These are phyloP conservation scores for Phylloscopus trochilus DNA, from an alignment of 2,113 vertebrate genomes.

Conservation along the genomic window DNA sequence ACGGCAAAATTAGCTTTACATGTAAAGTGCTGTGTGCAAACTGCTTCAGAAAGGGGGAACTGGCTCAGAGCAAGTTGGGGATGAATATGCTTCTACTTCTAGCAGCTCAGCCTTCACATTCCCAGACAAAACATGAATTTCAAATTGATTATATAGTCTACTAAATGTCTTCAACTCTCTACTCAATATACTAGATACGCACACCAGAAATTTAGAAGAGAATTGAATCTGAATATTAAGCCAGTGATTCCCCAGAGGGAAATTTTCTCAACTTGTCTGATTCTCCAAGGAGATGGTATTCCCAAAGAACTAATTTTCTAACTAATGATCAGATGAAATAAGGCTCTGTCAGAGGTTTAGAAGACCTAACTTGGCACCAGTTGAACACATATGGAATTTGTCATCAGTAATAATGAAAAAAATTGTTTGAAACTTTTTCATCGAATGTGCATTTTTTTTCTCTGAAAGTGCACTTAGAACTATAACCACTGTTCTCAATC, in stretches of 20 bases:
- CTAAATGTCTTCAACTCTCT: background rate
- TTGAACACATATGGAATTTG: background rate
- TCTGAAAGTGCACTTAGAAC: background rate
- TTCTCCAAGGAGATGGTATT: conserved; percentile 19
- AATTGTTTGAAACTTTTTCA: background rate
- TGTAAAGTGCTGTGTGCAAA: accelerated
- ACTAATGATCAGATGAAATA: conserved; percentile 16
- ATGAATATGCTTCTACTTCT: background rate
- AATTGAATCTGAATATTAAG: conserved; percentile 18
- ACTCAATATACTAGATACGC: background rate
- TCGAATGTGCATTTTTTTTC: background rate
- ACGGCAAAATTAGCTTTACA: background rate
- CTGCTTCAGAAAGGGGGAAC: background rate
- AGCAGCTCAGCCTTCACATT: background rate
- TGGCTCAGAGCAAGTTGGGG: background rate
- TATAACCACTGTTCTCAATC: background rate
- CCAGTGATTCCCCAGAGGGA: background rate
- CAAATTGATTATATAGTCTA: background rate
- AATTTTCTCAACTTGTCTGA: conserved; percentile 21
- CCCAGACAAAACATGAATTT: background rate
- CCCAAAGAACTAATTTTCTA: conserved; percentile 33
- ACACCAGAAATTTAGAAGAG: background rate
- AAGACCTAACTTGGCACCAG: background rate
- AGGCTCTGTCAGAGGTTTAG: background rate
- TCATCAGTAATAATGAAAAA: background rate